These are phyloP conservation scores for Solenopsis fugax DNA, from an alignment of 1,140 invertebrate species.

Conservation along the genomic window DNA sequence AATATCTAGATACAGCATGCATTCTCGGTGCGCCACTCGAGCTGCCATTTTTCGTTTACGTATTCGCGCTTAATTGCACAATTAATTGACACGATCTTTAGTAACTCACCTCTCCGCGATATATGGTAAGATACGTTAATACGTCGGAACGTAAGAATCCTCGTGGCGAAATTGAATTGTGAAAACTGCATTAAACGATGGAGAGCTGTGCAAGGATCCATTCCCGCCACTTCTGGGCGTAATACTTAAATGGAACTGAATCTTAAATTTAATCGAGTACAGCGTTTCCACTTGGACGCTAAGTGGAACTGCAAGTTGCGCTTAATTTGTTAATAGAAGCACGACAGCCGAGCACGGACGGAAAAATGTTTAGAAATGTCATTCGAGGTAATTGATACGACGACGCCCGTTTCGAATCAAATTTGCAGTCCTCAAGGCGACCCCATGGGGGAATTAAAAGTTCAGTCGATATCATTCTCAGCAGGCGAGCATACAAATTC, in stretches of 20 bases:
- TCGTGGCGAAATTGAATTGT: slow-evolving; percentile 51
- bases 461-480: slow-evolving; percentile 22
- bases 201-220: slow-evolving; percentile 49
- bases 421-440: slow-evolving; percentile 37
- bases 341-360: slow-evolving; percentile 34
- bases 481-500: slow-evolving; percentile 13
- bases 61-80: background rate
- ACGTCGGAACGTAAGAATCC: slow-evolving; percentile 51
- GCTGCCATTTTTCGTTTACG: background rate
- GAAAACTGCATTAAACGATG: slow-evolving; percentile 61
- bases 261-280: slow-evolving; percentile 64
- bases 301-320: slow-evolving; percentile 62
- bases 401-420: slow-evolving; percentile 51
- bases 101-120: background rate
- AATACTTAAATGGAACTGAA: slow-evolving; percentile 64
- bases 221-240: slow-evolving; percentile 54
- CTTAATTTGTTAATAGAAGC: slow-evolving; percentile 65
- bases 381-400: slow-evolving; percentile 58
- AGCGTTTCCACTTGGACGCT: slow-evolving; percentile 57
- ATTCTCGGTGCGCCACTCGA: background rate
- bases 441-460: slow-evolving; percentile 40
- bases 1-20: background rate
- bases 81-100: slow-evolving; percentile 23
- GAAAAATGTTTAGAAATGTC: slow-evolving; percentile 66
- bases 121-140: slow-evolving; percentile 24